These are phyloP conservation scores for Dendrolimus kikuchii DNA, from an alignment of 1,140 invertebrate genomes.

Conservation along the genomic window DNA sequence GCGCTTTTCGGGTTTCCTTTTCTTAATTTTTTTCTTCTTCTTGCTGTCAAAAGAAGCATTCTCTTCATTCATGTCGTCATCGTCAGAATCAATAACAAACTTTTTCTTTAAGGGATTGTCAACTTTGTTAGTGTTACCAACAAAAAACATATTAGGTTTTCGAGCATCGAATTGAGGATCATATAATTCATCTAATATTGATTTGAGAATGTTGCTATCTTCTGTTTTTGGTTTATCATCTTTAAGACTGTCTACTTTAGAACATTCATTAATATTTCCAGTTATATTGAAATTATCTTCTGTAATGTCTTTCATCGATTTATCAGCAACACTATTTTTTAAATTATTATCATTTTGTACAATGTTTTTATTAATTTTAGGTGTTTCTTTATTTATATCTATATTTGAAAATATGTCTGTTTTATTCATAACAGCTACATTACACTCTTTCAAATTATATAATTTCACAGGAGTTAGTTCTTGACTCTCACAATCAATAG, in stretches of 20 bases:
- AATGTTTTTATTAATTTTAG: background rate
- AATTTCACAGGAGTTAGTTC: too few relatives aligned
- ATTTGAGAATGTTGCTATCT: constrained; percentile 30
- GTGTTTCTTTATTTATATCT: background rate
- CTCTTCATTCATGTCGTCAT: constrained; percentile 62
- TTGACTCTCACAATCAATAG: too few relatives aligned
- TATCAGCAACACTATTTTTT: background rate
- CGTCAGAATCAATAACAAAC: constrained; percentile 65
- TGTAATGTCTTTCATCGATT: constrained; percentile 1
- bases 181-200: constrained; percentile 53
- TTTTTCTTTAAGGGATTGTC: constrained; percentile 41
- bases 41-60: constrained; percentile 19
- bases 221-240: constrained; percentile 6
- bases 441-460: too few relatives aligned
- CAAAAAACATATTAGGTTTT: constrained; percentile 46
- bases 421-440: background rate
- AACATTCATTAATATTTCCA: too few relatives aligned
- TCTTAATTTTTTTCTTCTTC: constrained; percentile 48
- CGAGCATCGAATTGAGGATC: constrained; percentile 38
- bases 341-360: background rate
- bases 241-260: background rate
- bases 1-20: constrained; percentile 44
- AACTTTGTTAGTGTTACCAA: constrained; percentile 19
- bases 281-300: background rate
- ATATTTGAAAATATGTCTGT: background rate